Conservation (phyloP, 2,797 vertebrate species). For the Notolabrus celidotus region DNA sequence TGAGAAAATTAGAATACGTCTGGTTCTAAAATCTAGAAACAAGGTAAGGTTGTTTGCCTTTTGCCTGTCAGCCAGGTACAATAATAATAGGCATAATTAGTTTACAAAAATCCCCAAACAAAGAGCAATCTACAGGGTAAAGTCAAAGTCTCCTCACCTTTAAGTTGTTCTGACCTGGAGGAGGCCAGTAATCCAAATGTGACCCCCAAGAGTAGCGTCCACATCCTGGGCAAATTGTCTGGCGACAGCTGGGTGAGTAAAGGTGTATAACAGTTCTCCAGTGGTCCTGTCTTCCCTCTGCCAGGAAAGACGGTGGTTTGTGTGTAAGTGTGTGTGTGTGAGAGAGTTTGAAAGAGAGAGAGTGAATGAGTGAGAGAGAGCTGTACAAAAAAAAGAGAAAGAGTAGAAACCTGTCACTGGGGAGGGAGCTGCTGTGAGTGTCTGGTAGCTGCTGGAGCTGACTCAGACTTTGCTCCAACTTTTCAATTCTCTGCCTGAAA, state of each 20-base stretch:
- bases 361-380: constrained; percentile 43
- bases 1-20: constrained; percentile 3
- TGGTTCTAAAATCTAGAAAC: constrained; percentile 15
- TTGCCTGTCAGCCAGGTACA: constrained; percentile 3
- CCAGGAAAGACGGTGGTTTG: constrained; percentile 68
- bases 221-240: constrained; percentile 75
- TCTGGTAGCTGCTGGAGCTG: constrained; percentile 65
- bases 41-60: too few species aligned
- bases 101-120: constrained; percentile 31
- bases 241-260: constrained; percentile 61
- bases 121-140: constrained; percentile 42
- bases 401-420: constrained; percentile 52
- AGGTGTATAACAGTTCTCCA: constrained; percentile 71
- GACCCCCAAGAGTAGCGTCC: constrained; percentile 79
- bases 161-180: constrained; percentile 58
- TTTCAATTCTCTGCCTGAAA: constrained; percentile 73
- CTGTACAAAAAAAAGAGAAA: constrained; percentile 13
- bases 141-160: constrained; percentile 77
- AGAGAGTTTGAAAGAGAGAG: constrained; percentile 23
- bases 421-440: constrained; percentile 55
- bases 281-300: constrained; percentile 74
- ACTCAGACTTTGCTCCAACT: constrained; percentile 79
- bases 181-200: constrained; percentile 83
- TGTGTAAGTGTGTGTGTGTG: constrained; percentile 30
- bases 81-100: constrained; percentile 28